A percentile compares a stretch with the other conserved stretches of the same genome.
phyloP scores from a whole-genome alignment of 2,888 invertebrate genomes.

The Epinotia demarniana region DNA sequence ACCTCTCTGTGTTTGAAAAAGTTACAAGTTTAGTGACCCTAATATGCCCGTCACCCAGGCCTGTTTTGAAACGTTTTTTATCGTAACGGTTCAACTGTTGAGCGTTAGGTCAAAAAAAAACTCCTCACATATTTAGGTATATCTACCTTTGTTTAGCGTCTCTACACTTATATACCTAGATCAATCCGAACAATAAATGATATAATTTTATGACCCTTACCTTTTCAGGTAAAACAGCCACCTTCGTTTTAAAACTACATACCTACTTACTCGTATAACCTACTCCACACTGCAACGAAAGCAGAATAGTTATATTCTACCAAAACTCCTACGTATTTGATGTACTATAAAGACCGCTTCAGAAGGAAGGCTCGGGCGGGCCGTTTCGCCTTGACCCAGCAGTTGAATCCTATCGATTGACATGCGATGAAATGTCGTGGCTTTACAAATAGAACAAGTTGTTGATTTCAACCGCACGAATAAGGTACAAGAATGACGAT shows the following conservation, averaged over 20 bases:
- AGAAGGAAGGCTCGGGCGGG: slow-evolving; percentile 9
- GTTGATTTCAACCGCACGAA: background rate
- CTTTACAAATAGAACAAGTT: background rate
- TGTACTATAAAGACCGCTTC: slow-evolving; percentile 28
- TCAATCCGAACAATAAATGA: too few relatives aligned
- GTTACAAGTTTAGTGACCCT: background rate
- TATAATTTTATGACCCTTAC: too few relatives aligned
- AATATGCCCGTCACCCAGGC: background rate
- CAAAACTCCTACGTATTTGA: background rate
- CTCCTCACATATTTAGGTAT: too few relatives aligned
- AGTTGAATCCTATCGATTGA: slow-evolving; percentile 36
- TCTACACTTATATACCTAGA: too few relatives aligned
- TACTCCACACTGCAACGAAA: background rate
- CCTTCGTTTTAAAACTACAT: background rate
- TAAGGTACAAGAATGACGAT: too few relatives aligned
- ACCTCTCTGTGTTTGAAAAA: background rate
- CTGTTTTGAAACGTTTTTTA: background rate
- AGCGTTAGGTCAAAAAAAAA: too few relatives aligned
- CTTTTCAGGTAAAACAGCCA: background rate
- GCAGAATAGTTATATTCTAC: background rate
- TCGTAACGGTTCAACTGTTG: background rate
- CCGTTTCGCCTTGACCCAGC: slow-evolving; percentile 36
- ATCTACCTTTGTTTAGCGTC: too few relatives aligned
- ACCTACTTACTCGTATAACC: background rate
- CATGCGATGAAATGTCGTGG: slow-evolving; percentile 19